Evolutionary conservation across 2,797 vertebrate genomes (phyloP), one percentile per base, ranked within the genome.

Genomic region (Hypotaenidia okinawae): DNA sequence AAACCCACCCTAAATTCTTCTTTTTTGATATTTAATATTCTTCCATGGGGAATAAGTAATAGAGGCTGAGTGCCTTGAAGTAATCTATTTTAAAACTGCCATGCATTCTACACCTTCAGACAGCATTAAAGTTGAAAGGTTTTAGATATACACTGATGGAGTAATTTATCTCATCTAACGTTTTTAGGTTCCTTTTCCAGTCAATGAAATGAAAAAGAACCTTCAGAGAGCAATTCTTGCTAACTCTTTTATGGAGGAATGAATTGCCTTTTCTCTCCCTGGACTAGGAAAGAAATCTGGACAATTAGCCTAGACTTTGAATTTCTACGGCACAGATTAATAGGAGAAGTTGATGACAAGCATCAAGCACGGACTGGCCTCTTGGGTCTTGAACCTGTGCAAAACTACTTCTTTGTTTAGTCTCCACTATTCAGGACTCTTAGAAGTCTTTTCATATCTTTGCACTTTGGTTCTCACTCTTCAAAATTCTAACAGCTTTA

Each of bases 21-120:
- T 45, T 77, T 85, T 77, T 70, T 66, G 16, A 30, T 81, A 51
- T 66, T 78, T 51, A 91, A 63, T 79, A 87, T 72, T 81, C 21
- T 43, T 61, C 68, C 87, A 17, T 49, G n/a, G 83, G 39, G 81
- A 92, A 59, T 90, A 80, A 88, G 41, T 87, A 77, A 68, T 52
- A 49, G 35, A 19, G 59, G 10, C 64, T 85, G 90, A 95, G 75
- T 87, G 90, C 92, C 84, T 94, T 91, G 77, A 75, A 87, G 87
- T 90, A 76, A 62, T 75, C 54, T 93, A 68, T 76, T 94, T 77
- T 68, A 67, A 92, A 95, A 61, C 37, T 87, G 72, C 10, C 16
- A 11, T 72, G 33, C n/a, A 7, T 90, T 90, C 57, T 85, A 2
- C 76, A 83, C 54, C 68, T 83, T 89, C 89, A 84, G 78, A 45